These are phyloP conservation scores for Rhynchomys soricoides DNA, from an alignment of 2,113 vertebrate species.

Conservation along the genomic window DNA sequence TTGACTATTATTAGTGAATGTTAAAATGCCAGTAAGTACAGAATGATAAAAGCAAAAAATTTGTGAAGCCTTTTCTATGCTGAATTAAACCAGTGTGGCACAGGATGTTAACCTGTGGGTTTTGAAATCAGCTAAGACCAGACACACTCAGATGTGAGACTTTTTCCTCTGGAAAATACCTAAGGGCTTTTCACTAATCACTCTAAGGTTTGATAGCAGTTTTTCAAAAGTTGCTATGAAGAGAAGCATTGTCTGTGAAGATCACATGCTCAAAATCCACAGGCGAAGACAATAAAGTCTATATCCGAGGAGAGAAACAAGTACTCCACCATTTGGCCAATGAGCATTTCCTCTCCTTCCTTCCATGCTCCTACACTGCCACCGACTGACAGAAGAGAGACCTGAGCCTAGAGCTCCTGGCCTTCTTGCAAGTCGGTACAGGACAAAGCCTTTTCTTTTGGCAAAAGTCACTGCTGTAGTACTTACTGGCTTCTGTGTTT, in stretches of 20 bases:
- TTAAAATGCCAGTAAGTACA: conserved; percentile 28
- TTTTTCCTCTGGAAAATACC: not conserved
- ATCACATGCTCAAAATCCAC: not conserved
- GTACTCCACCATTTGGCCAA: not conserved
- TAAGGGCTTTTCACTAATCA: not conserved
- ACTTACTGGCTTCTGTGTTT: not conserved
- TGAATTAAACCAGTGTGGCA: not conserved
- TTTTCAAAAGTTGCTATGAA: not conserved
- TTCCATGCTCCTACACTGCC: not conserved
- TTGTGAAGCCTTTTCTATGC: not conserved
- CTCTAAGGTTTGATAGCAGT: not conserved
- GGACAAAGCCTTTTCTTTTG: not conserved
- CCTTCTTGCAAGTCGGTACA: not conserved
- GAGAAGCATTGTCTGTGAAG: not conserved
- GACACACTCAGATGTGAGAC: not conserved
- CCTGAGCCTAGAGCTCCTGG: not conserved
- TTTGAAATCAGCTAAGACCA: not conserved
- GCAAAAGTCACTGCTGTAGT: not conserved
- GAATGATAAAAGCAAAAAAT: not conserved
- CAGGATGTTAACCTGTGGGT: not conserved
- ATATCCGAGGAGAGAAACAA: not conserved
- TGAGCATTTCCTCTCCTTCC: not conserved
- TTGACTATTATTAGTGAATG: not conserved
- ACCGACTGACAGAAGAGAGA: not conserved
- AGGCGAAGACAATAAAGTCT: not conserved